A percentile compares a stretch with the other conserved stretches of the same genome.
Evolutionary conservation across 2,888 invertebrate species (phyloP).

Genomic region (Saturnia pavonia): DNA sequence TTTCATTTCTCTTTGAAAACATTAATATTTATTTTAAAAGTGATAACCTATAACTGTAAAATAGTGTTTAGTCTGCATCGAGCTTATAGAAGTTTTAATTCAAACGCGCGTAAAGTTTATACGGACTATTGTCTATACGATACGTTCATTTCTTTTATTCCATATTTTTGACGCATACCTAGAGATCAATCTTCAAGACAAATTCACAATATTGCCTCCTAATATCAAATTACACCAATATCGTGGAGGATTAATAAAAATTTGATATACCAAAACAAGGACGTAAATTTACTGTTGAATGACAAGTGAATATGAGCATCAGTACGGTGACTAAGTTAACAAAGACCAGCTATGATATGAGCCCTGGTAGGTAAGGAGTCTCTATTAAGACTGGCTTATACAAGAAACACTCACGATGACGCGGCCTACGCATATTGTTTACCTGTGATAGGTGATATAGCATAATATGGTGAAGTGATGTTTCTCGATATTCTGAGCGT

Average conservation of each 20-base stretch:
- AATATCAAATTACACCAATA: constrained; percentile 9
- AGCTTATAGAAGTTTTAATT: too few species aligned
- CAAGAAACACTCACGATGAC: constrained; percentile 33
- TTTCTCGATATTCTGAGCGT: constrained; percentile 31
- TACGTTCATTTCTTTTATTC: background rate
- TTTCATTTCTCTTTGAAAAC: too few species aligned
- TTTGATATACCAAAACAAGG: constrained; percentile 20
- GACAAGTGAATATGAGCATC: constrained; percentile 27
- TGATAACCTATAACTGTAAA: too few species aligned
- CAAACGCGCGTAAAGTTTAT: too few species aligned
- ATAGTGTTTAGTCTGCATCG: too few species aligned
- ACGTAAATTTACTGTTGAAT: constrained; percentile 29
- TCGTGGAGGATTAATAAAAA: constrained; percentile 18
- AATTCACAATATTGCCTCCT: background rate
- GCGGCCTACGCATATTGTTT: constrained; percentile 38
- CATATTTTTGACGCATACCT: background rate
- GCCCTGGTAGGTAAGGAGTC: background rate
- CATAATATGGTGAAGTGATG: constrained; percentile 44
- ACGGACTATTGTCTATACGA: too few species aligned
- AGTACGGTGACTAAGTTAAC: background rate
- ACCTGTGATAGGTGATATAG: constrained; percentile 38
- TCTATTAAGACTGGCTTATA: constrained; percentile 15
- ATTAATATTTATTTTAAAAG: too few species aligned
- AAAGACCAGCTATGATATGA: constrained; percentile 10
- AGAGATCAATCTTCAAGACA: background rate